Evolutionary conservation across 2,113 vertebrate genomes (phyloP).

Genomic region (Syngnathus scovelli): DNA sequence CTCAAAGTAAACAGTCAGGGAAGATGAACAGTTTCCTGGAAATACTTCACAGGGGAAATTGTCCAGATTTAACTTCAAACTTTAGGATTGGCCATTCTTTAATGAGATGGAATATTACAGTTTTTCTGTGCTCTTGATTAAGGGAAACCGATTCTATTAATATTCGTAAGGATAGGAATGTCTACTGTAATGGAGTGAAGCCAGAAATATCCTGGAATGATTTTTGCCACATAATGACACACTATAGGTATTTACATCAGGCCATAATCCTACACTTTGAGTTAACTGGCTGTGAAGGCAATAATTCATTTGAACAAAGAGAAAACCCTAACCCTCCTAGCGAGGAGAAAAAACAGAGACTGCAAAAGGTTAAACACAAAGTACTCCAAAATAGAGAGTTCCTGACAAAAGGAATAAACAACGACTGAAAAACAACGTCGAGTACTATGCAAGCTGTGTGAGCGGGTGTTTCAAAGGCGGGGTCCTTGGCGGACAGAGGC

Average conservation of each 20-base stretch:
- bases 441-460: too few relatives aligned
- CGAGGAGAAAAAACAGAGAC: too few relatives aligned
- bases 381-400: too few relatives aligned
- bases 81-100: slow-evolving; percentile 20
- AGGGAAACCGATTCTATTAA: not conserved
- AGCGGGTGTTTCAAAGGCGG: too few relatives aligned
- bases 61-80: slow-evolving; percentile 25
- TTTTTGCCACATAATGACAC: not conserved
- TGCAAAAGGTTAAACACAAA: too few relatives aligned
- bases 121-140: slow-evolving; percentile 21
- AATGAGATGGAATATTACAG: slow-evolving; percentile 12
- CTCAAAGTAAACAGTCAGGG: slow-evolving; percentile 53
- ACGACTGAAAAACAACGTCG: too few relatives aligned
- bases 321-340: too few relatives aligned
- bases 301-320: too few relatives aligned
- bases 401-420: too few relatives aligned
- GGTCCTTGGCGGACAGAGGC: too few relatives aligned
- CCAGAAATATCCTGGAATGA: not conserved
- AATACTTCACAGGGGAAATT: slow-evolving; percentile 34
- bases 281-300: too few relatives aligned
- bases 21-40: slow-evolving; percentile 54
- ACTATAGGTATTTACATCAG: not conserved
- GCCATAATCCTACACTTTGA: too few relatives aligned
- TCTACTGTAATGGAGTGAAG: not conserved
- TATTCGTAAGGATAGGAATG: not conserved